Evolutionary conservation across 2,888 invertebrate genomes (phyloP), one percentile per base, ranked within the genome.

Genomic region (Invenusta paracnida): DNA sequence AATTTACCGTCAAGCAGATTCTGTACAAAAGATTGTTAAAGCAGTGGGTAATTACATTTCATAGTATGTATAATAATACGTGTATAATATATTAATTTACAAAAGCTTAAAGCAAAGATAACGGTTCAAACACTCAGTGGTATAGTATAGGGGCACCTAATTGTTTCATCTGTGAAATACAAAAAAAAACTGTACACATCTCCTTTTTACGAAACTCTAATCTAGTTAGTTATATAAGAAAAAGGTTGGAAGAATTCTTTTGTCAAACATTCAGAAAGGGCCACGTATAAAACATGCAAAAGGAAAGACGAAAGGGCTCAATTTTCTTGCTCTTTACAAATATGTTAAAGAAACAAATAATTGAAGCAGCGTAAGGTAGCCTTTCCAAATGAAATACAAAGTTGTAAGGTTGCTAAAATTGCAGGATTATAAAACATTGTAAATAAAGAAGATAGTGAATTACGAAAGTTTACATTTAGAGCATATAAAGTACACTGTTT

Each of bases 241-340:
- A 73, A 73, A 73, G 2, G 25, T 5, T 2, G 25, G 73, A 73
- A 23, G 5, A 73, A 13, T 73, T 5, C 25, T 73, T 25, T 73
- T 73, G 73, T 73, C 73, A 73, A 73, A 23, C 25, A 25, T 73
- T 73, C 5, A n/a, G 17, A 73, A 73, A 73, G 5, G 73, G 27
- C 73, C 73, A 73, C 73, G 5, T n/a, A n/a, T 5, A 23, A 73
- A 23, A 73, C 73, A 25, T 73, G 73, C 73, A 73, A 73, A 73
- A 73, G 25, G 73, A 73, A 73, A 73, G 73, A 73, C 73, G 73
- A 73, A 23, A 73, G 73, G 17, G 48, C 48, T 48, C 48, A 5
- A 48, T 48, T 48, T 48, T 48, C 17, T 48, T 5, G 5, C 17
- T 17, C 17, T 48, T 48, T 11, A 48, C 5, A 48, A 11, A 48